phyloP scores from a whole-genome alignment of 2,797 vertebrate species.

The Podargus strigoides region DNA sequence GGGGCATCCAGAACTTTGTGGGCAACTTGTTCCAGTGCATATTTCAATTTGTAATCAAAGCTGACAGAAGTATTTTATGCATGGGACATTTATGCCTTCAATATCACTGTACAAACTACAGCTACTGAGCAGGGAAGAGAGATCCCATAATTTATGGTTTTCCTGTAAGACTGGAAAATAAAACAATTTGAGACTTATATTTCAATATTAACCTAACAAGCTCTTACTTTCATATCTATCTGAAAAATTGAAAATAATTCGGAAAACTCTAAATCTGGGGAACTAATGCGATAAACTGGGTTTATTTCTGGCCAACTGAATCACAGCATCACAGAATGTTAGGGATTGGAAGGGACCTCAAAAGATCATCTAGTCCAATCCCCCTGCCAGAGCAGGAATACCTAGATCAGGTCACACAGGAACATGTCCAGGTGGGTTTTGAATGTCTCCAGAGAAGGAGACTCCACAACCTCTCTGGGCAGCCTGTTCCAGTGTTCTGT shows the following conservation, averaged over 20 bases:
- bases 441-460: no score
- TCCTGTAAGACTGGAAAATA: not conserved
- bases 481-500: no score
- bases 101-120: not conserved
- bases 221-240: not conserved
- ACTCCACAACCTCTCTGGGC: no score
- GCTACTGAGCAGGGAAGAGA: not conserved
- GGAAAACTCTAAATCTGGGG: not conserved
- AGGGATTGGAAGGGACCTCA: no score
- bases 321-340: no score
- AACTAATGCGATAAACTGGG: not conserved
- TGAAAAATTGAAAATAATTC: not conserved
- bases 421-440: no score
- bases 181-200: not conserved
- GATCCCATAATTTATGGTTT: not conserved
- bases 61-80: not conserved
- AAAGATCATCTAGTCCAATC: no score
- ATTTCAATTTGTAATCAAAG: not conserved
- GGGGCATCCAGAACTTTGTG: no score
- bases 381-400: no score
- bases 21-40: no score
- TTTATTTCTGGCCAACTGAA: not conserved
- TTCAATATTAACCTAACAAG: not conserved
- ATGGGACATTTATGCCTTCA: not conserved
- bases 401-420: no score